Evolutionary conservation across 1,140 invertebrate genomes (phyloP).

Genomic region (Drosophila tsacasi): DNA sequence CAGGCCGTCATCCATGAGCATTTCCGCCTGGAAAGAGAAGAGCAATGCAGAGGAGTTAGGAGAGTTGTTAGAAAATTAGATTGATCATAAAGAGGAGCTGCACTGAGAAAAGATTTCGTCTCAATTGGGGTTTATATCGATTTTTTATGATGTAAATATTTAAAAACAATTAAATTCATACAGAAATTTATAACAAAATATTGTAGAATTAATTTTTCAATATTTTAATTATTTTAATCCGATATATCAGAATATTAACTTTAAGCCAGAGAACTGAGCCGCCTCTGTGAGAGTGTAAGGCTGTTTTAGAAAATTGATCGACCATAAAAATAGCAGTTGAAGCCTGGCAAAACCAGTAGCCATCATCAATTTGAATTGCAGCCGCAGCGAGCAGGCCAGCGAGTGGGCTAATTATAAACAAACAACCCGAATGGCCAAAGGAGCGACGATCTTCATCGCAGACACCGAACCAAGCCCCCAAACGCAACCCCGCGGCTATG

Average conservation of each 20-base stretch:
- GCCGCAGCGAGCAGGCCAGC: constrained; percentile 2
- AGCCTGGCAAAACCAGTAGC: constrained; percentile 73
- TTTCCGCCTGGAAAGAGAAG: constrained; percentile 61
- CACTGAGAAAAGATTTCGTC: neutral
- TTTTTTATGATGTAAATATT: neutral
- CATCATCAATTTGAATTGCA: constrained; percentile 78
- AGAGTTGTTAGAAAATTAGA: constrained; percentile 56
- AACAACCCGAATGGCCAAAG: constrained; percentile 54
- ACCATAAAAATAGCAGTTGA: constrained; percentile 70
- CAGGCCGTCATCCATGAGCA: constrained; percentile 65
- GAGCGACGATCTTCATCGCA: constrained; percentile 32
- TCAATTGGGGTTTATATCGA: neutral
- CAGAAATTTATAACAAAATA: neutral
- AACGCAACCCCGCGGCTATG: constrained; percentile 71
- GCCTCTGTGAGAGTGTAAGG: constrained; percentile 5
- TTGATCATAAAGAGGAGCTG: constrained; percentile 26
- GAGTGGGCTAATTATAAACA: constrained; percentile 81
- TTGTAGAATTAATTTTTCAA: neutral
- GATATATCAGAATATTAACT: neutral
- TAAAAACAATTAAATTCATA: neutral
- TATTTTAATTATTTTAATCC: neutral
- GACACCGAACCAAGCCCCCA: constrained; percentile 12
- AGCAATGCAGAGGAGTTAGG: neutral
- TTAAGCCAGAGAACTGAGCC: neutral
- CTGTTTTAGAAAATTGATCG: constrained; percentile 68